Evolutionary conservation across 2,797 vertebrate genomes (phyloP), one percentile per base, ranked within the genome.

Genomic region (Galago senegalensis): DNA sequence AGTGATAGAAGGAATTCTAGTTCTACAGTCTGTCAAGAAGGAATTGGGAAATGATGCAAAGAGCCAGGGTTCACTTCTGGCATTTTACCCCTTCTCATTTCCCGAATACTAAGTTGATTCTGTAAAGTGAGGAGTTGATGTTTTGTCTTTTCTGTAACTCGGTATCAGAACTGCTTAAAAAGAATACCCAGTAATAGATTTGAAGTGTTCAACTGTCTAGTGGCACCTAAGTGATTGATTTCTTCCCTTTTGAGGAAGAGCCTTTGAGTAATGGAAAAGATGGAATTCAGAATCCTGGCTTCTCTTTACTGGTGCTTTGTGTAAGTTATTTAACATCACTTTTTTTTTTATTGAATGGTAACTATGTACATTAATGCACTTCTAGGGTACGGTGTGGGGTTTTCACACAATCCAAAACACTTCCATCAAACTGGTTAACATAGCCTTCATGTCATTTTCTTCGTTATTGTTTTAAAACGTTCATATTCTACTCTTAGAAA

Each of bases 261-360:
- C 34, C 61, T 69, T 80, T 14, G 58, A 43, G 34, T 77, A 40
- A 63, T 77, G 34, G n/a, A 89, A 58, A 60, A 91, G 25, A 18
- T 86, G 60, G 63, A 83, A 43, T 91, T 92, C 43, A 73, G 63
- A 77, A 72, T 76, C 25, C 49, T 87, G 65, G 13, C 40, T 96
- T 95, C 34, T 91, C 25, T 94, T 97, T 79, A 61, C 10, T 80
- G 58, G 67, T 93, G 76, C 5, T 77, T 20, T 94, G 89, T 87
- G 34, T 56, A 87, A 81, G 60, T 96, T 96, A 88, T 76, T 95
- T 75, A 93, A 69, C 61, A 73, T 80, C 7, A 20, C 92, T 88
- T 95, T 85, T 43, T 43, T 43, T 43, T 43, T 43, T 7, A 43
- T 43, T 43, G 40, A 43, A 43, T 43, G 40, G 40, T 43, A 43